Base-by-base conservation (phyloP, 1,140 invertebrate species). In the Paralvinella palmiformis region DNA sequence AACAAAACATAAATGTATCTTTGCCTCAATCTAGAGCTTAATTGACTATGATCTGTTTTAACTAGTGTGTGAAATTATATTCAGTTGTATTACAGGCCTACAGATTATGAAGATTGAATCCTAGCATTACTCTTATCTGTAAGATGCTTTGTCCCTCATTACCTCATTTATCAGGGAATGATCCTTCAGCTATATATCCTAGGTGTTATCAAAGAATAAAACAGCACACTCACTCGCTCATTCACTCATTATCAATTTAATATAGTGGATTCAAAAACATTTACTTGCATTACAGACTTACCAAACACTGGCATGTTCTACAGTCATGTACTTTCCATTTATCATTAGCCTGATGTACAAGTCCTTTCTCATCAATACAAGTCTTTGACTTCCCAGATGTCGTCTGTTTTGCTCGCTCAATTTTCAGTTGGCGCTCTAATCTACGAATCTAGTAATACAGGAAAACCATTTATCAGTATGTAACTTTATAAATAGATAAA, bases 251-350 rank as follows among this genome's bases (percentile, higher is more conserved):
- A 13, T 17, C 5, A 57, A 32, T 7, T 13, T 59, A 20, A 24
- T 59, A 27, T 17, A 36, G 20, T 10, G 5, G n/a, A 59, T 2
- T 41, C 31, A 36, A 59, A 20, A 37, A 5, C 7, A 36, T 6
- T 1, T n/a, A 3, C 2, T 59, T 7, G 27, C 15, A 53, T 53
- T 10, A 22, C 20, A 15, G 15, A 65, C 66, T 67, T 69, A 83
- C 82, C 72, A 80, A 75, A 67, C 84, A 85, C 58, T 77, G 71
- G 72, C 84, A 85, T 41, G 75, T 75, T 65, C 80, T 84, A 68
- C 85, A 86, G n/a, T 74, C 74, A 63, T 85, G 80, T 60, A 76
- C 73, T 1, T 76, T 73, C 84, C 85, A 85, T 27, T 75, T 71
- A 57, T 84, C 81, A 59, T 81, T 80, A 68, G 83, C 78, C 41